phyloP scores from a whole-genome alignment of 2,888 invertebrate genomes.

The Meganola albula region DNA sequence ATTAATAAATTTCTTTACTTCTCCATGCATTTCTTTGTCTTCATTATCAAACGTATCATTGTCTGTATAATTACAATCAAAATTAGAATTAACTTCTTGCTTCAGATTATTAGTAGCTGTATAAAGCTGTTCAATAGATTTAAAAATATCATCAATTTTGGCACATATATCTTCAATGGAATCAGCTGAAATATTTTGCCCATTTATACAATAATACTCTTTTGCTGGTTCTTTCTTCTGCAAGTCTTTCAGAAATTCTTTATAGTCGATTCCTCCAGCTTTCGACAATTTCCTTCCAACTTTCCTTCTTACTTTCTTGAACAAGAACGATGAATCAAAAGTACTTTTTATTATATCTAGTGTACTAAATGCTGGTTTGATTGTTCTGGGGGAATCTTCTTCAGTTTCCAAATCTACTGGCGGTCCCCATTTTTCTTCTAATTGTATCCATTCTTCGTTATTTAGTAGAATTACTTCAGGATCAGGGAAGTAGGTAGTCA shows the following conservation, averaged over 20 bases:
- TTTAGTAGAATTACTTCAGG: constrained; percentile 44
- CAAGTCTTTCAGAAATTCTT: constrained; percentile 45
- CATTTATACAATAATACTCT: constrained; percentile 48
- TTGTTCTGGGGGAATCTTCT: constrained; percentile 31
- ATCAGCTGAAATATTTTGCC: constrained; percentile 10
- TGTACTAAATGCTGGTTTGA: constrained; percentile 42
- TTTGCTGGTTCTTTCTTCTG: constrained; percentile 31
- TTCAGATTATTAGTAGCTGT: not conserved
- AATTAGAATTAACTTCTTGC: not conserved
- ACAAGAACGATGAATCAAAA: constrained; percentile 49
- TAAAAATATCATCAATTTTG: constrained; percentile 54
- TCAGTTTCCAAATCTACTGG: constrained; percentile 55
- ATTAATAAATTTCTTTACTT: constrained; percentile 41
- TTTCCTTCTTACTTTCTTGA: constrained; percentile 43
- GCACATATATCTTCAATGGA: constrained; percentile 32
- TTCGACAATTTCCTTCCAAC: constrained; percentile 37
- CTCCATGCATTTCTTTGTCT: not conserved
- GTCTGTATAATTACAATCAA: not conserved
- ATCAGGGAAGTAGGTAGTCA: constrained; percentile 33
- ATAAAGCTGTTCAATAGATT: constrained; percentile 26
- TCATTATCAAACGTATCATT: not conserved
- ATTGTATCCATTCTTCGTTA: constrained; percentile 52
- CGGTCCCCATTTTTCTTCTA: constrained; percentile 52
- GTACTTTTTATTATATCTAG: constrained; percentile 46
- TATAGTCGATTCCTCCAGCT: constrained; percentile 41